Evolutionary conservation across 2,113 vertebrate genomes (phyloP), one percentile per base, ranked within the genome.

Genomic region (Columba janthina): DNA sequence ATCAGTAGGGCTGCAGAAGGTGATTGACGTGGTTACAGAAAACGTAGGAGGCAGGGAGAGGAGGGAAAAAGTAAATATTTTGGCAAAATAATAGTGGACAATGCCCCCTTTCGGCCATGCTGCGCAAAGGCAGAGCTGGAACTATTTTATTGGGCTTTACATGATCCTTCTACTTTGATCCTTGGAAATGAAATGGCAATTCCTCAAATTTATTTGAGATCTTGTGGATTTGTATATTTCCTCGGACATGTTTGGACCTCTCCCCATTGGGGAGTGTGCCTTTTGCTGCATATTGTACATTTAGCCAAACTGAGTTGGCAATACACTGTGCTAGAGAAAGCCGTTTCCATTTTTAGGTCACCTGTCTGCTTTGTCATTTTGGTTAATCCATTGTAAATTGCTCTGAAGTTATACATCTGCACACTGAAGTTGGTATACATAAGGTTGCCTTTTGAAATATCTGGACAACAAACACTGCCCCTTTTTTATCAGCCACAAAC

Each of bases 401-500:
- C 38, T 51, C 38, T 57, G n/a, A 50, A 56, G 11, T 51, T 61
- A 61, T 75, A 25, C 31, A 32, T 20, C 46, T 0, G 0, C 17
- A 36, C 21, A 21, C 40, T 53, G 25, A 34, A 56, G 1, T 29
- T 12, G 11, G 2, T 26, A 26, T 46, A 29, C 0, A 1, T 25
- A 50, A 4, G 12, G 32, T 8, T 66, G 34, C 32, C 26, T 57
- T 85, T 89, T 57, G 21, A 81, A 90, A 51, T 57, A 28, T 71
- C 46, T 46, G 18, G 14, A 67, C 32, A 87, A 21, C 51, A 69
- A 50, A 1, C 50, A 31, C 32, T 76, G 31, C 12, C 6, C 32
- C 70, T 38, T 5, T 0, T 71, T 80, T 62, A 36, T 76, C 34
- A 72, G 31, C 62, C 28, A 66, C 31, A 65, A 74, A 65, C 15